Conservation (phyloP, 1,140 invertebrate species). For the Heliothis virescens region DNA sequence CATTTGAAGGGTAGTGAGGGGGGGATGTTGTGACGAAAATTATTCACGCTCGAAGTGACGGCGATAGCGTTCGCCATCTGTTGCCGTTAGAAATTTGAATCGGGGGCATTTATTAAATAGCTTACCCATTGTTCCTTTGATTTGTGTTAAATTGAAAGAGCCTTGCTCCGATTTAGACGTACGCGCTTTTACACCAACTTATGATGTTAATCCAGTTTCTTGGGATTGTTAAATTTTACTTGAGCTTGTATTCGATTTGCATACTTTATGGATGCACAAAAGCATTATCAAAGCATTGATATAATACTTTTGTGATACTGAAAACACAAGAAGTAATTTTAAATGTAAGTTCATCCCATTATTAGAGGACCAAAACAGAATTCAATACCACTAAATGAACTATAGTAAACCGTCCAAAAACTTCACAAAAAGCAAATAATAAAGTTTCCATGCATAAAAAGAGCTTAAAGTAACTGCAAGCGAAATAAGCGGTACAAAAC, state of each 20-base stretch:
- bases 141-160: conserved; percentile 49
- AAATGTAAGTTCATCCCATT: too few relatives aligned
- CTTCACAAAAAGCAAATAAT: too few relatives aligned
- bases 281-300: too few relatives aligned
- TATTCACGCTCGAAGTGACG: conserved; percentile 56
- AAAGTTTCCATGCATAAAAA: too few relatives aligned
- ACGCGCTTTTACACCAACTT: conserved; percentile 25
- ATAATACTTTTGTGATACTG: too few relatives aligned
- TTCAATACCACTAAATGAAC: too few relatives aligned
- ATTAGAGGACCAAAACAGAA: too few relatives aligned
- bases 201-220: conserved; percentile 3
- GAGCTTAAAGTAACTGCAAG: not conserved
- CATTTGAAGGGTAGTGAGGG: conserved; percentile 48
- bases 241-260: not conserved
- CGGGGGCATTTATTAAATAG: conserved; percentile 59
- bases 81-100: conserved; percentile 62
- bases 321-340: too few relatives aligned
- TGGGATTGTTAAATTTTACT: not conserved
- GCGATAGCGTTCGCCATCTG: conserved; percentile 62
- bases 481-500: not conserved
- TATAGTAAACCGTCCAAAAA: too few relatives aligned
- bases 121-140: conserved; percentile 55
- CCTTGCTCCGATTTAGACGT: conserved; percentile 34
- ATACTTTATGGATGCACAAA: too few relatives aligned
- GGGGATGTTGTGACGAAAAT: conserved; percentile 61